Conservation (phyloP, 2,888 invertebrate genomes). For the Polia nebulosa region DNA sequence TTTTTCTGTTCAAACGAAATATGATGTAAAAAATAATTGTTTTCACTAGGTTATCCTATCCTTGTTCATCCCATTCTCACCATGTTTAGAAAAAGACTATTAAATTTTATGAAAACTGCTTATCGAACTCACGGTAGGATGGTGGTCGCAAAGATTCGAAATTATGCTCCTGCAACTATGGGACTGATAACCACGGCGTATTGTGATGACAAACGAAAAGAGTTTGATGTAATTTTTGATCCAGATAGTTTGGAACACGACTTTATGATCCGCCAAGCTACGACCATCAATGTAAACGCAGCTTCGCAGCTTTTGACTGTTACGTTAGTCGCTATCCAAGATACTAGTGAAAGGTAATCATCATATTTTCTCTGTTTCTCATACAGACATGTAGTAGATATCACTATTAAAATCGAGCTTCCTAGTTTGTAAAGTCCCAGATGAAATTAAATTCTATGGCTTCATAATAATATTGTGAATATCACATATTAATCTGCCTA, state of each 20-base stretch:
- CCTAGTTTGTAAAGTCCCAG: too few species aligned
- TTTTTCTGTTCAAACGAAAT: constrained; percentile 36
- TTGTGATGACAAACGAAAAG: constrained; percentile 77
- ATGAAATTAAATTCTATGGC: not conserved
- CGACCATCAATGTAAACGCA: constrained; percentile 89
- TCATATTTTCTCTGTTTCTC: constrained; percentile 21
- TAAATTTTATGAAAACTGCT: constrained; percentile 72
- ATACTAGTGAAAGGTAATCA: constrained; percentile 88
- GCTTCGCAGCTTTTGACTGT: constrained; percentile 90
- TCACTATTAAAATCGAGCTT: not conserved
- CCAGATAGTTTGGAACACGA: constrained; percentile 86
- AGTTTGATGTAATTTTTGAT: constrained; percentile 72
- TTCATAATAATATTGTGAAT: too few species aligned
- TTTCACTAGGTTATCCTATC: constrained; percentile 23
- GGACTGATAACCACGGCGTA: constrained; percentile 76
- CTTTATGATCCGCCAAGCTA: constrained; percentile 89
- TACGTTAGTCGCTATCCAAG: constrained; percentile 89
- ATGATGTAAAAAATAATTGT: constrained; percentile 40
- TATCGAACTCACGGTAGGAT: constrained; percentile 69
- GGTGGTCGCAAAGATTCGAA: constrained; percentile 71
- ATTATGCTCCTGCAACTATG: constrained; percentile 76
- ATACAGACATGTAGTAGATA: not conserved
- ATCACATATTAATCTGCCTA: too few species aligned
- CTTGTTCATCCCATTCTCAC: constrained; percentile 50
- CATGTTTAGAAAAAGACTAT: constrained; percentile 81